Evolutionary conservation across 2,888 invertebrate species (phyloP), one percentile per base, ranked within the genome.

Genomic region (Alentia gelatinosa): DNA sequence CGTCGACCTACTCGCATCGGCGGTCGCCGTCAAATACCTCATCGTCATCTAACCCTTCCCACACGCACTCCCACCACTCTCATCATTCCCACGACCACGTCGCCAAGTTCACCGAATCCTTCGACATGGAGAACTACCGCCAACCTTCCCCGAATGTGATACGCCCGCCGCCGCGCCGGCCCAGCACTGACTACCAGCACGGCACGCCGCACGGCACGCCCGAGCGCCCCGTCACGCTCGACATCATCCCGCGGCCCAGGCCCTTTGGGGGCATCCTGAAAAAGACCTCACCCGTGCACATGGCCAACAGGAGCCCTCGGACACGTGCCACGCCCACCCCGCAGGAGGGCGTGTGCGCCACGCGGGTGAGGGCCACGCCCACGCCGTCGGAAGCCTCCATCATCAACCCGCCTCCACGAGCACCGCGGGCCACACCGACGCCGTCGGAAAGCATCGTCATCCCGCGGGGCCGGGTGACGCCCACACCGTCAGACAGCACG

Each of bases 21-120:
- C 97, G 98, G 91, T 98, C 98, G 0, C 97, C 98, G 0, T 98
- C 98, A 0, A 98, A 98, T 94, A 97, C 98, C 4, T 97, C 97
- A 30, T 97, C 97, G 94, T 97, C 97, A 1, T 97, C 97, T 93
- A 93, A 92, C 50, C 90, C 93, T n/a, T 91, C 93, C 19, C 89
- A 90, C 92, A 30, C 83, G 23, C 90, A 47, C 37, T 50, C 79
- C 9, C 47, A 42, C 50, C 74, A 93, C 63, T 89, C 89, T 63
- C 83, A 89, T 91, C 90, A 91, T 47, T 74, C 33, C 19, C 40
- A 42, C 84, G 89, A 40, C 68, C 39, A 50, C 86, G 50, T 50
- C 75, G 68, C 68, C 74, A 50, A 90, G 75, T 92, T 90, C 92
- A 92, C 86, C 91, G 92, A 89, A 88, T 42, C 40, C 30, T 79